Conservation (phyloP, 2,797 vertebrate genomes). For the Pogoniulus pusillus region DNA sequence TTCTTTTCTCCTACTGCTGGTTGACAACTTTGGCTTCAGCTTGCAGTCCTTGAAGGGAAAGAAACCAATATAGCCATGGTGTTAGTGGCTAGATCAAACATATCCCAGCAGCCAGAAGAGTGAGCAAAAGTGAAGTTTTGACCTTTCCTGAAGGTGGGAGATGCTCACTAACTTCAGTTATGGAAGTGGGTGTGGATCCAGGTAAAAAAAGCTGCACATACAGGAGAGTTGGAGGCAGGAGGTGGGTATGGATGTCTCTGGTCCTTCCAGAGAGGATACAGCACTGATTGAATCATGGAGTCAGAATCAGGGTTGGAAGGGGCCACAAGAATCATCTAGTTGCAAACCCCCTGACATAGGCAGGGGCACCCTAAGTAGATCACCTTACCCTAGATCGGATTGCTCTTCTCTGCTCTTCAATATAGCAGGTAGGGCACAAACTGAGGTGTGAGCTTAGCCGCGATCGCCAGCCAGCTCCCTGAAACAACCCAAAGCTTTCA, state of each 20-base stretch:
- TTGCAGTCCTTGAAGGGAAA: background rate
- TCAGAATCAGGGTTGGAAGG: no score
- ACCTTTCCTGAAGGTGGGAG: background rate
- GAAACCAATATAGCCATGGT: background rate
- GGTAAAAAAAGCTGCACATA: background rate
- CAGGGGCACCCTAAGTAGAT: no score
- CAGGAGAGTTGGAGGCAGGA: background rate
- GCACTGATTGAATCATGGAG: no score
- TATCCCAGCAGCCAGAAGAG: background rate
- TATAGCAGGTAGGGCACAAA: background rate
- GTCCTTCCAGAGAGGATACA: accelerated
- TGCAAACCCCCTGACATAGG: no score
- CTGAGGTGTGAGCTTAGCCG: background rate
- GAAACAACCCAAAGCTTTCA: constrained; percentile 17
- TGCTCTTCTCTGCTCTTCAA: background rate
- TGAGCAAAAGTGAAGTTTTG: background rate
- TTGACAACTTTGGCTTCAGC: background rate
- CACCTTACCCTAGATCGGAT: no score
- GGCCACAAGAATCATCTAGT: no score
- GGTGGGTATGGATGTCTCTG: background rate
- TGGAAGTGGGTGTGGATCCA: background rate
- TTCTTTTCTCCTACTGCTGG: background rate
- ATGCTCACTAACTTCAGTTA: background rate
- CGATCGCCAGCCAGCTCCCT: background rate
- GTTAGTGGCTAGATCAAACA: background rate